Percentiles rank a stretch among this genome's conserved stretches.
Conservation (phyloP, 2,888 invertebrate species). For the Lysandra coridon region DNA sequence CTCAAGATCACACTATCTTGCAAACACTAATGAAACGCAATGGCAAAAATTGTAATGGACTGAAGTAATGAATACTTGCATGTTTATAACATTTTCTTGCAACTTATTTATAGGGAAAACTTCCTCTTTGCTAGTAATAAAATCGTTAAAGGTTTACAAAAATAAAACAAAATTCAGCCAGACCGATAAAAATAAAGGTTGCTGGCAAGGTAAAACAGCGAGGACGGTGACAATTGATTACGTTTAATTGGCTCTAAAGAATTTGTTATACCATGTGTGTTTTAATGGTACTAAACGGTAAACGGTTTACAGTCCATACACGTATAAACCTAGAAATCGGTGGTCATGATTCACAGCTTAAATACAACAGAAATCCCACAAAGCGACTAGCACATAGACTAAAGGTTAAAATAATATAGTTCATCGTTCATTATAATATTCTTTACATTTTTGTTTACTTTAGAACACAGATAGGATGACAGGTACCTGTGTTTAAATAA, state of each 20-base stretch:
- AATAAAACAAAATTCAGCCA: conserved; percentile 12
- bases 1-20: neutral
- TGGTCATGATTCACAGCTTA: neutral
- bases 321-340: neutral
- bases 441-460: neutral
- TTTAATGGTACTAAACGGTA: neutral
- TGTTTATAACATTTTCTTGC: neutral
- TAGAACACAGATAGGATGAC: too few relatives aligned
- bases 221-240: conserved; percentile 28
- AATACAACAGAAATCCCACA: neutral
- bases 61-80: neutral
- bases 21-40: too few relatives aligned
- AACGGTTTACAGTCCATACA: neutral
- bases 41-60: too few relatives aligned
- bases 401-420: neutral
- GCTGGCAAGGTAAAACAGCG: conserved; percentile 17
- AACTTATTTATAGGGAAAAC: neutral
- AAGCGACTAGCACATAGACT: neutral
- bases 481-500: too few relatives aligned
- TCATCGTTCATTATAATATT: too few relatives aligned
- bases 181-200: conserved; percentile 28
- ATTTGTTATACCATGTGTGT: conserved; percentile 14
- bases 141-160: conserved; percentile 5
- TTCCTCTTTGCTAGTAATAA: neutral
- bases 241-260: conserved; percentile 21